Evolutionary conservation across 2,113 vertebrate genomes (phyloP), one percentile per base, ranked within the genome.

Genomic region (Brachyhypopomus gauderio): DNA sequence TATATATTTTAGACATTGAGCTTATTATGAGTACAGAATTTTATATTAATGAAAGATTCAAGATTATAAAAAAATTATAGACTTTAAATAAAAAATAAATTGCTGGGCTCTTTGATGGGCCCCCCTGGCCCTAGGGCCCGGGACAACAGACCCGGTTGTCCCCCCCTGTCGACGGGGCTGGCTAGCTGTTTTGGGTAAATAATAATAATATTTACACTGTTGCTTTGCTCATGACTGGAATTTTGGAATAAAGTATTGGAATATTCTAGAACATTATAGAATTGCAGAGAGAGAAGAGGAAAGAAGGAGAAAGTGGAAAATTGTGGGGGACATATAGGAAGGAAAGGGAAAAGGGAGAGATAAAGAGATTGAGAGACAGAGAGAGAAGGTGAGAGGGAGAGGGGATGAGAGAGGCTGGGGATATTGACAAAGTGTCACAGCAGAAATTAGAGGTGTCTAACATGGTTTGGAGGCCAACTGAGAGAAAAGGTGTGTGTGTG

Each of bases 351-450:
- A 12, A 56, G 52, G 72, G 72, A 64, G 59, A 48, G 58, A 66
- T 52, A 75, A 69, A 80, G 48, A 66, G 36, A 36, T 25, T 6
- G 64, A 79, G 36, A 71, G 16, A 6, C 2, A 70, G 69, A 25
- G 23, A 55, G 78, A 14, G 3, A 22, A 70, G 55, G 41, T 62
- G 63, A 48, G 45, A 78, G 12, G 36, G 69, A 36, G 52, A 77
- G 34, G 34, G 76, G 69, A 11, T 6, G 41, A 11, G 41, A 30
- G 3, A 30, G 3, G 30, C 30, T 30, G n/a, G 25, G 38, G 76
- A 60, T 85, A 85, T 82, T 82, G 84, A 82, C 71, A 74, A 85
- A 69, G 77, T 79, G 84, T 85, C 84, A 82, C 9, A 27, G 67
- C 30, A 56, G 71, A 81, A 82, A 78, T 81, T 75, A 71, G 72